These are phyloP conservation scores for Serilophus lunatus DNA, from an alignment of 2,113 vertebrate genomes.

Conservation along the genomic window DNA sequence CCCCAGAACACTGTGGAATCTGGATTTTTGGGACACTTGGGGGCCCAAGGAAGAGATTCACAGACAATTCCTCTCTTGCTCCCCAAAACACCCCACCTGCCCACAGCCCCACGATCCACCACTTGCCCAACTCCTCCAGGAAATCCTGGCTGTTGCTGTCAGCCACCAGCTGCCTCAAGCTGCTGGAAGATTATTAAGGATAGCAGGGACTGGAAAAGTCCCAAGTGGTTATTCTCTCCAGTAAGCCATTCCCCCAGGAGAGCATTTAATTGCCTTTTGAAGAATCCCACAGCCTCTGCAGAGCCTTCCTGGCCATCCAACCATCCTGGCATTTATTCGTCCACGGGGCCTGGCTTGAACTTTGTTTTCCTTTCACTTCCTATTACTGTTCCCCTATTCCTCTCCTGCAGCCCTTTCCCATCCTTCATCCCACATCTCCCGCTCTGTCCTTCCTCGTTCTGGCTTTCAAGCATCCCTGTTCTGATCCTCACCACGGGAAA, in stretches of 20 bases:
- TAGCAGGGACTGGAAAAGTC: neutral
- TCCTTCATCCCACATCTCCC: neutral
- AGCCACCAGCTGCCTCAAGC: neutral
- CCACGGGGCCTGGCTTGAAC: neutral
- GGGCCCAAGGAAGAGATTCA: neutral
- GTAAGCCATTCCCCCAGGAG: neutral
- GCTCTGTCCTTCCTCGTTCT: neutral
- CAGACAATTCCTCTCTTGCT: neutral
- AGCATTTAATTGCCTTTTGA: slow-evolving; percentile 56
- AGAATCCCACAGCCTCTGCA: neutral
- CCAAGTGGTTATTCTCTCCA: neutral
- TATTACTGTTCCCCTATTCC: slow-evolving; percentile 30
- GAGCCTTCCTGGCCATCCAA: neutral
- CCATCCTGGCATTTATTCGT: neutral
- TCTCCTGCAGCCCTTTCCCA: slow-evolving; percentile 21
- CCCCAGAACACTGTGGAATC: accelerated
- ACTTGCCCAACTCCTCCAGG: neutral
- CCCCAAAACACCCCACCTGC: neutral
- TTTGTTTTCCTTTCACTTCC: slow-evolving; percentile 61
- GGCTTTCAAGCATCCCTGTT: neutral
- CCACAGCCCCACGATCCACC: accelerated
- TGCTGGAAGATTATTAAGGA: slow-evolving; percentile 6
- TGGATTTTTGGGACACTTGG: neutral
- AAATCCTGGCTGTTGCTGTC: neutral
- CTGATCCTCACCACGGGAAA: neutral